These are phyloP conservation scores for Gymnoscopelus braueri DNA, from an alignment of 2,797 vertebrate species.

Conservation along the genomic window DNA sequence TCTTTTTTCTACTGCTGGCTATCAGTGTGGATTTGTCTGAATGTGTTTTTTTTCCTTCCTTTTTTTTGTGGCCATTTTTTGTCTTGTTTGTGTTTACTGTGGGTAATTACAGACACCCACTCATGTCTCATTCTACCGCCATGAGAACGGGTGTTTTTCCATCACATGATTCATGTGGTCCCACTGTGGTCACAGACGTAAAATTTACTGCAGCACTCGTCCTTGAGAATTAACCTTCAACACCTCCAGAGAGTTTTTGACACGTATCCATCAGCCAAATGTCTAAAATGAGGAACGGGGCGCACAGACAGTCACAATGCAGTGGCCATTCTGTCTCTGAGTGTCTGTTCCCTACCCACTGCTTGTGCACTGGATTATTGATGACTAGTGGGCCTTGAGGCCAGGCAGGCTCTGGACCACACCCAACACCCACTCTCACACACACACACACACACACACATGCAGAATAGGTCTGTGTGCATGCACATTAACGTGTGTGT, in stretches of 20 bases:
- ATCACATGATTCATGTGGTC: slow-evolving; percentile 11
- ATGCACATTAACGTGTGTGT: background rate
- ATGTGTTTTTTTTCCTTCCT: background rate
- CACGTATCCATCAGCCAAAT: slow-evolving; percentile 40
- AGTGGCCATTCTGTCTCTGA: background rate
- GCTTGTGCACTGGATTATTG: slow-evolving; percentile 64
- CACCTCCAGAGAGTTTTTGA: slow-evolving; percentile 31
- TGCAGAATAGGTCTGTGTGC: background rate
- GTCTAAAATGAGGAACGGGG: background rate
- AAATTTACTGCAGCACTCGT: slow-evolving; percentile 35
- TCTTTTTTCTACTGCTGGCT: background rate
- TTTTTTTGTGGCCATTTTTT: too few species aligned
- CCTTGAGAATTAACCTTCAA: slow-evolving; percentile 60
- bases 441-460: background rate
- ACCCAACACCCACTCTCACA: slow-evolving; percentile 7
- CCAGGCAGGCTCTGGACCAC: slow-evolving; percentile 26
- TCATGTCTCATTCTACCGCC: slow-evolving; percentile 20
- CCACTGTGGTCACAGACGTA: slow-evolving; percentile 26
- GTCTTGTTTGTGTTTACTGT: too few species aligned
- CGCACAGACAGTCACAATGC: slow-evolving; percentile 6
- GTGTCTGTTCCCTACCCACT: slow-evolving; percentile 24
- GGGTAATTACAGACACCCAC: slow-evolving; percentile 25
- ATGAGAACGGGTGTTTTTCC: slow-evolving; percentile 7
- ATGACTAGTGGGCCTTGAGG: slow-evolving; percentile 60
- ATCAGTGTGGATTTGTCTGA: background rate